Evolutionary conservation across 2,888 invertebrate genomes (phyloP).

Genomic region (Synanthedon andrenaeformis): DNA sequence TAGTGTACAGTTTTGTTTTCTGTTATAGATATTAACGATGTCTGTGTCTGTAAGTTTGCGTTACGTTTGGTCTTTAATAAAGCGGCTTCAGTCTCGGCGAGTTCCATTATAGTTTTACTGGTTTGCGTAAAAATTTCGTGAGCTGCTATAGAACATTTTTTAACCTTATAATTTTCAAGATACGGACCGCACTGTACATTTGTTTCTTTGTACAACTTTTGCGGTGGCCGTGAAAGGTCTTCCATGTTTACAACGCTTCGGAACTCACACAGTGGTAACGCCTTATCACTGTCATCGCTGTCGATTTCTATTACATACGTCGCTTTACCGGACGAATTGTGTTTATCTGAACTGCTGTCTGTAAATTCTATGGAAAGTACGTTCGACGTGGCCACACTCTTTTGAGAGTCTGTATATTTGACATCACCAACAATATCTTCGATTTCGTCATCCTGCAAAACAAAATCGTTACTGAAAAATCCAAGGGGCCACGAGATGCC

Average conservation of each 20-base stretch:
- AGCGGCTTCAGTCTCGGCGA: conserved; percentile 41
- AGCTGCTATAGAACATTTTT: conserved; percentile 23
- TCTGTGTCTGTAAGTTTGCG: conserved; percentile 49
- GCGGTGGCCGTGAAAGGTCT: conserved; percentile 8
- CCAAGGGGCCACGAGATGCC: neutral
- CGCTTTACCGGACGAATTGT: conserved; percentile 49
- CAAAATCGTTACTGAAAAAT: neutral
- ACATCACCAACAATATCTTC: conserved; percentile 48
- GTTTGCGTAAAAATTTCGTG: conserved; percentile 67
- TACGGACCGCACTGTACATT: conserved; percentile 12
- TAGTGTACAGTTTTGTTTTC: conserved; percentile 41
- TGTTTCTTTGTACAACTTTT: conserved; percentile 1
- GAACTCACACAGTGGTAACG: conserved; percentile 20
- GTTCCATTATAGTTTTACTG: conserved; percentile 68
- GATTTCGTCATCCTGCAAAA: conserved; percentile 46
- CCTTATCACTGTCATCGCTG: conserved; percentile 22
- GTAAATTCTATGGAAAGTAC: conserved; percentile 50
- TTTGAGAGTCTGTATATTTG: conserved; percentile 50
- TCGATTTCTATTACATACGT: conserved; percentile 55
- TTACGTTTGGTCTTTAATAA: conserved; percentile 12
- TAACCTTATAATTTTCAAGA: conserved; percentile 12
- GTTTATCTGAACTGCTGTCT: conserved; percentile 47
- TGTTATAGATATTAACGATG: conserved; percentile 44
- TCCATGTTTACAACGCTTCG: conserved; percentile 23
- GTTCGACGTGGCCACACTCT: conserved; percentile 51